phyloP scores from a whole-genome alignment of 1,140 invertebrate species.

The Chrysomallon squamiferum region DNA sequence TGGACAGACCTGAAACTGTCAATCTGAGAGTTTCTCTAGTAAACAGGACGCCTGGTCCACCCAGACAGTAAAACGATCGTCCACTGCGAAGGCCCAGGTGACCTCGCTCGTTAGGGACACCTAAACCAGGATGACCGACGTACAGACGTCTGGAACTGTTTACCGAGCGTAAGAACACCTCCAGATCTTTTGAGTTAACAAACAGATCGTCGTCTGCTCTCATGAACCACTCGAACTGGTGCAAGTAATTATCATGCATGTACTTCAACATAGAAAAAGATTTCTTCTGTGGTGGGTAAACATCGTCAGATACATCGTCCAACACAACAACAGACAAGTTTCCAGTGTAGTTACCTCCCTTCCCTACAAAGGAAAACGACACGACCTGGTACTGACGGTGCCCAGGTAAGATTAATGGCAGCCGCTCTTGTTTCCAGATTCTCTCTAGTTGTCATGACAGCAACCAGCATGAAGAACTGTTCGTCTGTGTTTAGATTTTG shows the following conservation, averaged over 20 bases:
- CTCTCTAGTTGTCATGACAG: constrained; percentile 92
- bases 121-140: constrained; percentile 66
- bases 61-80: constrained; percentile 78
- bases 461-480: constrained; percentile 74
- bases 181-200: constrained; percentile 82
- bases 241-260: constrained; percentile 90
- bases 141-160: constrained; percentile 86
- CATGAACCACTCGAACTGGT: constrained; percentile 94
- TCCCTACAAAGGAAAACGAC: constrained; percentile 79
- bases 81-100: no score
- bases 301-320: constrained; percentile 81
- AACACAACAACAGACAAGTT: constrained; percentile 77
- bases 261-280: constrained; percentile 97
- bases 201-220: constrained; percentile 96
- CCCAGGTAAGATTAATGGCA: constrained; percentile 89
- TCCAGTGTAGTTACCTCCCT: neutral
- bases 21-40: constrained; percentile 23
- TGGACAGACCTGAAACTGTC: no score
- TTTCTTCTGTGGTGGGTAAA: constrained; percentile 97
- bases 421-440: constrained; percentile 82
- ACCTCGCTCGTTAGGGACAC: constrained; percentile 74
- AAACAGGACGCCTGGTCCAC: constrained; percentile 90
- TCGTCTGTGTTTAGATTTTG: no score
- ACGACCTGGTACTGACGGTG: constrained; percentile 79
- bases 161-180: constrained; percentile 81